Percentiles rank a stretch among this genome's conserved stretches.
Conservation (phyloP, 1,140 invertebrate species). For the Ceratosolen solmsi region DNA sequence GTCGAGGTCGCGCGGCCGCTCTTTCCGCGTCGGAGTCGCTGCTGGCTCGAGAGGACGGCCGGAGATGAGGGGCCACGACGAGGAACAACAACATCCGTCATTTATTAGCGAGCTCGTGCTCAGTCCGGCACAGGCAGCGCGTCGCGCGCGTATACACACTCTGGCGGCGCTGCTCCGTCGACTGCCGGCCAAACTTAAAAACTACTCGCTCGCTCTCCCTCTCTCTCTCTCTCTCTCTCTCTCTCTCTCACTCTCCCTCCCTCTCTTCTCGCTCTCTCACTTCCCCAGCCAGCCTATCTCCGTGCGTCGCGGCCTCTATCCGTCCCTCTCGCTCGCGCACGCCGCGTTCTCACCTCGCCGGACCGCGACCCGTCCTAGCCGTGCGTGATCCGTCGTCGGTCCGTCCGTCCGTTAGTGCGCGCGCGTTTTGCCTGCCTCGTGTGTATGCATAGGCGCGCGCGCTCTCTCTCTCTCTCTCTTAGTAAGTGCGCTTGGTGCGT, state of each 20-base stretch:
- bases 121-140: conserved; percentile 20
- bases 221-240: not conserved
- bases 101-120: not conserved
- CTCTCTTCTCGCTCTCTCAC: conserved; percentile 25
- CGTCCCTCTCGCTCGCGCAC: conserved; percentile 22
- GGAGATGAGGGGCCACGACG: not conserved
- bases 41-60: too few relatives aligned
- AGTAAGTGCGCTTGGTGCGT: too few relatives aligned
- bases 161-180: conserved; percentile 43
- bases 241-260: conserved; percentile 11
- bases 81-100: conserved; percentile 13
- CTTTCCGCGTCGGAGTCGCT: too few relatives aligned
- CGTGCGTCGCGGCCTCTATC: not conserved
- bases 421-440: too few relatives aligned
- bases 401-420: too few relatives aligned
- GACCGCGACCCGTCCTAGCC: too few relatives aligned
- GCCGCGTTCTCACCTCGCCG: not conserved
- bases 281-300: not conserved
- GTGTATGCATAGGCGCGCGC: too few relatives aligned
- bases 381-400: too few relatives aligned
- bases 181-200: conserved; percentile 42
- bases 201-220: conserved; percentile 11
- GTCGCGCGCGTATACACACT: conserved; percentile 11
- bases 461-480: too few relatives aligned
- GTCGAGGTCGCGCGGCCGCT: not conserved